A percentile compares a stretch with the other conserved stretches of the same genome.
Conservation (phyloP, 2,888 invertebrate genomes). For the Neoscelio sp. region DNA sequence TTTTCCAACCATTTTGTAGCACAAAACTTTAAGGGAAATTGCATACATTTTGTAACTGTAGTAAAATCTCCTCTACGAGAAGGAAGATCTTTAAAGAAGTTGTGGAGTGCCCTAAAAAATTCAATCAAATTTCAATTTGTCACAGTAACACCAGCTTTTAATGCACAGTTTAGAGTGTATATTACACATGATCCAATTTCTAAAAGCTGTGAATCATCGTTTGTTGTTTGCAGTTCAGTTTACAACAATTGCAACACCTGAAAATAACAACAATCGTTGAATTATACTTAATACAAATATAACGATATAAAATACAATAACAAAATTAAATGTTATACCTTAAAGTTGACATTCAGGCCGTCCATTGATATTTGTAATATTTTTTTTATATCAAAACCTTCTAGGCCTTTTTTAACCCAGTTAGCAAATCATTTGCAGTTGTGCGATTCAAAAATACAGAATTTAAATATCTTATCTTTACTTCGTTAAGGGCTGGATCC, state of each 20-base stretch:
- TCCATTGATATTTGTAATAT: conserved; percentile 64
- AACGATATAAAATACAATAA: too few relatives aligned
- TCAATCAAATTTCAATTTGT: conserved; percentile 6
- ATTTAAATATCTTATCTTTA: conserved; percentile 64
- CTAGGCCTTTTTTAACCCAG: conserved; percentile 35
- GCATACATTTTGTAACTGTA: not conserved
- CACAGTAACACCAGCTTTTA: not conserved
- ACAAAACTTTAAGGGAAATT: not conserved
- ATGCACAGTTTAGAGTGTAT: not conserved
- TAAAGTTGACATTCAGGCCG: conserved; percentile 62
- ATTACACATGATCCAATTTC: conserved; percentile 7
- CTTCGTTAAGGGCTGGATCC: conserved; percentile 55
- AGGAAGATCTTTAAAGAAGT: conserved; percentile 73
- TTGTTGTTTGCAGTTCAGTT: conserved; percentile 38
- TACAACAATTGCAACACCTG: conserved; percentile 4
- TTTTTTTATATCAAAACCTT: conserved; percentile 26
- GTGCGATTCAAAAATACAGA: conserved; percentile 63
- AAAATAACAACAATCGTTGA: too few relatives aligned
- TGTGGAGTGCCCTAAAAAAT: conserved; percentile 61
- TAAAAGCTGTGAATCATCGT: conserved; percentile 14
- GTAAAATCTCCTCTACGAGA: conserved; percentile 4
- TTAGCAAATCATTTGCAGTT: conserved; percentile 67
- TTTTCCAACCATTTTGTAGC: conserved; percentile 19
- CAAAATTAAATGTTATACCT: too few relatives aligned
- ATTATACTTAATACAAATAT: too few relatives aligned